Conservation (phyloP, 2,888 invertebrate genomes). For the Agrochola circellaris region DNA sequence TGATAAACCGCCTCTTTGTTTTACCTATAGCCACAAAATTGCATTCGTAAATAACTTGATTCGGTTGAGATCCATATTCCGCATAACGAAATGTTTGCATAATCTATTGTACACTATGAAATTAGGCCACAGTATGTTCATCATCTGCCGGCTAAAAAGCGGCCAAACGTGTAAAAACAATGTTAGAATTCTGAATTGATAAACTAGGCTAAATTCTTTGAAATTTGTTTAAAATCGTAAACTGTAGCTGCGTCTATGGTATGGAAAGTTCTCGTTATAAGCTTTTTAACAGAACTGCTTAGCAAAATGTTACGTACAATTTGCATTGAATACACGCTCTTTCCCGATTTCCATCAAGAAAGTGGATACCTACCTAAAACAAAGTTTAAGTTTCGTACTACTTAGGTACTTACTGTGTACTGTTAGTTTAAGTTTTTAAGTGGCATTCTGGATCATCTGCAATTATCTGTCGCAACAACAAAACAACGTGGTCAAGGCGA, state of each 20-base stretch:
- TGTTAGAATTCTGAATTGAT: slow-evolving; percentile 36
- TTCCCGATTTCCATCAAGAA: background rate
- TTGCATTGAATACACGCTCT: slow-evolving; percentile 11
- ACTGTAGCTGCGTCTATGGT: background rate
- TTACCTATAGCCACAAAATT: slow-evolving; percentile 32
- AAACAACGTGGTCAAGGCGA: slow-evolving; percentile 65
- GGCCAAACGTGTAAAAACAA: slow-evolving; percentile 53
- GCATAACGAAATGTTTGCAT: slow-evolving; percentile 51
- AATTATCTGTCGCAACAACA: slow-evolving; percentile 56
- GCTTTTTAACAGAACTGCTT: background rate
- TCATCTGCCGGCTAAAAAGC: slow-evolving; percentile 59
- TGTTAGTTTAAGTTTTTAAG: slow-evolving; percentile 24
- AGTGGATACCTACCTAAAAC: background rate
- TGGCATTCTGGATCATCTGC: slow-evolving; percentile 55
- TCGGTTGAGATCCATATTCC: slow-evolving; percentile 46
- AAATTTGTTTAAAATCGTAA: slow-evolving; percentile 36
- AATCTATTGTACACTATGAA: slow-evolving; percentile 54
- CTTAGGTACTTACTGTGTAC: background rate
- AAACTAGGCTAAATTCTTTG: slow-evolving; percentile 43
- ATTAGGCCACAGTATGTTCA: slow-evolving; percentile 60
- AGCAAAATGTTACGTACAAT: background rate
- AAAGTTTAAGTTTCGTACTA: background rate
- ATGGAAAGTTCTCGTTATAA: slow-evolving; percentile 6
- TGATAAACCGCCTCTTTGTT: slow-evolving; percentile 38
- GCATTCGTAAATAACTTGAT: slow-evolving; percentile 45